Conservation (phyloP, 2,888 invertebrate species). For the Rotaria macrura region DNA sequence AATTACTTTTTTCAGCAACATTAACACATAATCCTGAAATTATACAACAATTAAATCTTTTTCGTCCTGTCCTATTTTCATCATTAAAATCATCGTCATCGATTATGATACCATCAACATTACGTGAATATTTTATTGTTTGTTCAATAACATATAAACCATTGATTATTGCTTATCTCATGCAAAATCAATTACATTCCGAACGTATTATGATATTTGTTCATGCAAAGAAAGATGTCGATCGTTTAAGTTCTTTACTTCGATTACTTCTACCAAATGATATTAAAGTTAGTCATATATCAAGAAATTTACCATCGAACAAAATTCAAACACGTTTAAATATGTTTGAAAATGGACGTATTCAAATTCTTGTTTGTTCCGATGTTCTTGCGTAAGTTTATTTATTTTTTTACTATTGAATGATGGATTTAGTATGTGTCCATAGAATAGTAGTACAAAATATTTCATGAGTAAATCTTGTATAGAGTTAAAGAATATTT, state of each 20-base stretch:
- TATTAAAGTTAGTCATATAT: background rate
- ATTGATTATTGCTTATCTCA: background rate
- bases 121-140: background rate
- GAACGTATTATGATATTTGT: background rate
- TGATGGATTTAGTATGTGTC: no score
- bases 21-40: slow-evolving; percentile 90
- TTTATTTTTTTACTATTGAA: no score
- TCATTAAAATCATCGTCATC: slow-evolving; percentile 36
- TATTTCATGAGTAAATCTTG: no score
- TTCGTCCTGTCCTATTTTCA: slow-evolving; percentile 80
- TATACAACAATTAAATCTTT: slow-evolving; percentile 72
- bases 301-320: background rate
- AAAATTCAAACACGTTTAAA: slow-evolving; percentile 7
- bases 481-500: no score
- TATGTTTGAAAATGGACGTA: background rate
- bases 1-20: slow-evolving; percentile 91
- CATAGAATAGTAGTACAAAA: no score
- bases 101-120: background rate
- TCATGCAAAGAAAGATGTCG: slow-evolving; percentile 5
- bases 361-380: slow-evolving; percentile 3
- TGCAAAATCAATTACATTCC: background rate
- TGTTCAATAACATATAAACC: slow-evolving; percentile 1
- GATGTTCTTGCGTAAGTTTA: background rate
- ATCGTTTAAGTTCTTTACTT: background rate
- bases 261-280: background rate